These are phyloP conservation scores for Anthrax anthrax DNA, from an alignment of 2,888 invertebrate species.

Conservation along the genomic window DNA sequence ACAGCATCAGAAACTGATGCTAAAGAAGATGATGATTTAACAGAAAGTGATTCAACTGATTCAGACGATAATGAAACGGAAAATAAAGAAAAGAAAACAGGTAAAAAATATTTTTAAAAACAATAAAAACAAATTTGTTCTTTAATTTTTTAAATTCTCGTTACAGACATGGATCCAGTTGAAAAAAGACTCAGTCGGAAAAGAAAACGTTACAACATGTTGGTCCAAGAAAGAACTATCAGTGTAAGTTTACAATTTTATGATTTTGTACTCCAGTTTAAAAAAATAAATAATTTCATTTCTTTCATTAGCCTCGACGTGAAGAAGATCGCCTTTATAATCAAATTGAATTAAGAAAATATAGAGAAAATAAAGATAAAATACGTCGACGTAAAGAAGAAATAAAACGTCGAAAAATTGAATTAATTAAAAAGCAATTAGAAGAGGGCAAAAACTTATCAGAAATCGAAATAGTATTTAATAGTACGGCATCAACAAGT, in stretches of 20 bases:
- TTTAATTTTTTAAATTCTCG: background rate
- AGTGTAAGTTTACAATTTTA: slow-evolving; percentile 30
- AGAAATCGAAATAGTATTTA: background rate
- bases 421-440: background rate
- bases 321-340: slow-evolving; percentile 62
- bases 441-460: background rate
- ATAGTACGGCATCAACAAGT: no score
- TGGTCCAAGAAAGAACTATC: slow-evolving; percentile 49
- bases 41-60: slow-evolving; percentile 10
- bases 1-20: slow-evolving; percentile 15
- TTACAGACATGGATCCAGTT: slow-evolving; percentile 11
- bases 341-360: slow-evolving; percentile 54
- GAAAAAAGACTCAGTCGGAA: slow-evolving; percentile 31
- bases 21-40: slow-evolving; percentile 12
- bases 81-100: no score
- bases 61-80: slow-evolving; percentile 15
- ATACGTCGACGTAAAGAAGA: slow-evolving; percentile 41
- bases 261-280: background rate
- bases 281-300: no score
- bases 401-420: slow-evolving; percentile 12
- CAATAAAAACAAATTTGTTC: background rate
- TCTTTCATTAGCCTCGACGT: slow-evolving; percentile 49
- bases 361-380: slow-evolving; percentile 68
- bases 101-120: slow-evolving; percentile 4
- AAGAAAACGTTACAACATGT: slow-evolving; percentile 35